A percentile compares a stretch with the other conserved stretches of the same genome.
Evolutionary conservation across 2,888 invertebrate genomes (phyloP).

Genomic region (Epinotia ramella): DNA sequence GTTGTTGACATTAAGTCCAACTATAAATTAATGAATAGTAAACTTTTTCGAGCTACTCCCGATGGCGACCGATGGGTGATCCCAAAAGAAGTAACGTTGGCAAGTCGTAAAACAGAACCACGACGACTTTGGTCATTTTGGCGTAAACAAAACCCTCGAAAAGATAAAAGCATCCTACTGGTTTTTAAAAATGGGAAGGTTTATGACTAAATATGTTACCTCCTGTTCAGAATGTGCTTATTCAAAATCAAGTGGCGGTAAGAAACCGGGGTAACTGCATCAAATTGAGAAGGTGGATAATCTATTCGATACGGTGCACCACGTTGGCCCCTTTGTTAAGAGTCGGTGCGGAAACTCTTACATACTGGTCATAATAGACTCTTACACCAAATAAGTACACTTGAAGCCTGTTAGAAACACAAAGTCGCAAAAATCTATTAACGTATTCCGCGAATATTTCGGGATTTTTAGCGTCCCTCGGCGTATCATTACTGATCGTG

Average conservation of each 20-base stretch:
- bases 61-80: conserved; percentile 44
- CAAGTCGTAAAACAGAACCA: conserved; percentile 45
- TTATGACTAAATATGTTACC: conserved; percentile 44
- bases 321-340: conserved; percentile 45
- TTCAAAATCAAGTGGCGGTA: conserved; percentile 42
- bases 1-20: conserved; percentile 44
- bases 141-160: conserved; percentile 43
- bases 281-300: conserved; percentile 46
- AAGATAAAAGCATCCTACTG: conserved; percentile 43
- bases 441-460: no score
- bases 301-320: conserved; percentile 31
- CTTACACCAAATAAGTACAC: conserved; percentile 34
- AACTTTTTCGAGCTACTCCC: conserved; percentile 36
- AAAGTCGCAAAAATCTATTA: no score
- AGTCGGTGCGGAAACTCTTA: conserved; percentile 41
- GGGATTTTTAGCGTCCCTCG: no score
- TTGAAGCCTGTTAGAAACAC: no score
- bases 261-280: conserved; percentile 45
- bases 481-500: no score
- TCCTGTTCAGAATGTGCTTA: conserved; percentile 47
- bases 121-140: conserved; percentile 47
- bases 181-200: conserved; percentile 47
- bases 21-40: no score
- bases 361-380: conserved; percentile 42
- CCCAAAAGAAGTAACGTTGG: conserved; percentile 47